Conservation (phyloP, 2,113 vertebrate genomes). For the Cyphomyrus plagiostoma region DNA sequence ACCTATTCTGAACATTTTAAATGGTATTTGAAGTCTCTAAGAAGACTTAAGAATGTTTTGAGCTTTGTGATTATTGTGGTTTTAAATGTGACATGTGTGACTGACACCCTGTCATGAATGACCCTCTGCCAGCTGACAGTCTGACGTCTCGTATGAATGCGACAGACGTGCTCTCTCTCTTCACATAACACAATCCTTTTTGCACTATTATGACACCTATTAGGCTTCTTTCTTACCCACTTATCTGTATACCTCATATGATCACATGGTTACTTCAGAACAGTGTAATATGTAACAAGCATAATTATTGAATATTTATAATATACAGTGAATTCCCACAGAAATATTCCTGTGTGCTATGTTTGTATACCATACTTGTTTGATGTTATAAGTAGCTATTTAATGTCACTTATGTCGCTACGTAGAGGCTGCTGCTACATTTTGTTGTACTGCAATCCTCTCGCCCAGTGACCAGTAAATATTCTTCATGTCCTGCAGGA, state of each 20-base stretch:
- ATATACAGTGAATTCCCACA: not conserved
- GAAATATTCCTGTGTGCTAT: not conserved
- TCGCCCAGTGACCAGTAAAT: not conserved
- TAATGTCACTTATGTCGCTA: not conserved
- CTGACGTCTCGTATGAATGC: not conserved
- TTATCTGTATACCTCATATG: not conserved
- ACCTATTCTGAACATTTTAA: not conserved
- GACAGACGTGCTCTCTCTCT: not conserved
- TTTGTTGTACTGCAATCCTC: not conserved
- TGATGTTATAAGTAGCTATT: too few relatives aligned
- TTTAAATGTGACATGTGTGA: not conserved
- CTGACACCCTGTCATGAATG: not conserved
- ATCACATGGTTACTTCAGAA: not conserved
- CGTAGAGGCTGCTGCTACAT: not conserved
- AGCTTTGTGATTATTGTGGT: not conserved
- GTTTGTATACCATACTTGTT: too few relatives aligned
- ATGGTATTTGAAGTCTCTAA: not conserved
- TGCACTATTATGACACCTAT: not conserved
- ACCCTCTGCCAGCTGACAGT: not conserved
- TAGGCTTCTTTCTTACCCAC: not conserved
- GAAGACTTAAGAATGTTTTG: not conserved
- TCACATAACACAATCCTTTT: not conserved
- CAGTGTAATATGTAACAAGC: not conserved
- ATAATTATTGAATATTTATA: not conserved
- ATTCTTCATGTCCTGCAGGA: conserved; percentile 56